A percentile compares a stretch with the other conserved stretches of the same genome.
These are phyloP conservation scores for Heterotilapia buettikoferi DNA, from an alignment of 2,113 vertebrate species.

Conservation along the genomic window DNA sequence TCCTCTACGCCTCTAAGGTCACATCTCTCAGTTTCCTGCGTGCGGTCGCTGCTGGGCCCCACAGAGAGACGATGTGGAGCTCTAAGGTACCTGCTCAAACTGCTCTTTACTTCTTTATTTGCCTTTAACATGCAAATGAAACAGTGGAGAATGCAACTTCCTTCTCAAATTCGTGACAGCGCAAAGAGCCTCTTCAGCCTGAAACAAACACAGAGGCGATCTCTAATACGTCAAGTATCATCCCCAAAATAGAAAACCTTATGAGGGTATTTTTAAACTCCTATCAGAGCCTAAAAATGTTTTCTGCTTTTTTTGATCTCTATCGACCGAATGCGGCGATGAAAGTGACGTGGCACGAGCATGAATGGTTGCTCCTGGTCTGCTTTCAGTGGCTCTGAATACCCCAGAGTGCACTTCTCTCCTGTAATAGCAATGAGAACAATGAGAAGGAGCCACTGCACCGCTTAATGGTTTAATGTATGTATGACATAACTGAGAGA, in stretches of 20 bases:
- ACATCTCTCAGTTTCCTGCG: constrained; percentile 33
- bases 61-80: background rate
- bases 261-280: constrained; percentile 26
- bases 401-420: constrained; percentile 55
- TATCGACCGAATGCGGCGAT: background rate
- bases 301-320: constrained; percentile 29
- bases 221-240: background rate
- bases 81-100: background rate
- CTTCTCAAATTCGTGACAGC: background rate
- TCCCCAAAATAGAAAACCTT: background rate
- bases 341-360: background rate
- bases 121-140: constrained; percentile 1
- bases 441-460: constrained; percentile 47
- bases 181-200: background rate
- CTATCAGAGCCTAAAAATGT: background rate
- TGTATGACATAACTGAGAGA: constrained; percentile 37
- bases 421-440: constrained; percentile 42
- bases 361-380: constrained; percentile 6
- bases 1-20: background rate
- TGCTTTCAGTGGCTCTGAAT: constrained; percentile 50
- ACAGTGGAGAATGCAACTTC: constrained; percentile 21
- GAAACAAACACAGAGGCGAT: background rate
- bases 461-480: constrained; percentile 42
- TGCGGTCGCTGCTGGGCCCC: background rate
- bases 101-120: constrained; percentile 15